A percentile compares a stretch with the other conserved stretches of the same genome.
Evolutionary conservation across 2,888 invertebrate species (phyloP).

Genomic region (Stenoptilia bipunctidactyla): DNA sequence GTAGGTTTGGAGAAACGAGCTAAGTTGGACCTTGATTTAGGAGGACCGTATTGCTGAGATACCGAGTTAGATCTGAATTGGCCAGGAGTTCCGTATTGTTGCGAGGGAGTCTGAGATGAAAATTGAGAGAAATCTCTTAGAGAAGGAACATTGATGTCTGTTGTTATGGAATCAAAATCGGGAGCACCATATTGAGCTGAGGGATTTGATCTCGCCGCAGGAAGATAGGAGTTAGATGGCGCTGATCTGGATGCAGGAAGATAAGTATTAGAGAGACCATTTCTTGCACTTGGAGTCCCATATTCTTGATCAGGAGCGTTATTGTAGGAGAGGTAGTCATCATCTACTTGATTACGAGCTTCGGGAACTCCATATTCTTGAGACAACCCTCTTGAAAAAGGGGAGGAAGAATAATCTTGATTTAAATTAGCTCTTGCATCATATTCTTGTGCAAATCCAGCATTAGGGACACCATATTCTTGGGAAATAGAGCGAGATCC

Average conservation of each 20-base stretch:
- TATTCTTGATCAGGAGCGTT: constrained; percentile 24
- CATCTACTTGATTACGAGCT: constrained; percentile 1
- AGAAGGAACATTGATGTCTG: constrained; percentile 31
- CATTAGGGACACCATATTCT: constrained; percentile 19
- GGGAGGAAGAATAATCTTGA: background rate
- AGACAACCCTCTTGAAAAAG: constrained; percentile 30
- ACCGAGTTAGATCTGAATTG: constrained; percentile 18
- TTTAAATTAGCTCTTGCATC: constrained; percentile 26
- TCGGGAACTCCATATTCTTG: constrained; percentile 59
- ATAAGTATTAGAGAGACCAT: constrained; percentile 20
- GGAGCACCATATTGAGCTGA: constrained; percentile 27
- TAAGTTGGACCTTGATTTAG: constrained; percentile 17
- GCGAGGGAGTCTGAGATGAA: constrained; percentile 16
- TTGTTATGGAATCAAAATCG: constrained; percentile 30
- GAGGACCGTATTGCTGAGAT: constrained; percentile 35
- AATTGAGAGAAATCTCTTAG: constrained; percentile 21
- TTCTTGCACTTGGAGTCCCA: constrained; percentile 21
- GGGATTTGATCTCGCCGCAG: constrained; percentile 21
- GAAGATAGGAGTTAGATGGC: constrained; percentile 20
- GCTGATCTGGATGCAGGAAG: constrained; percentile 22
- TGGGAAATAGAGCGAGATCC: constrained; percentile 11
- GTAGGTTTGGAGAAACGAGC: constrained; percentile 27
- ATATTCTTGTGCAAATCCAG: no score
- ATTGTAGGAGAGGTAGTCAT: constrained; percentile 19
- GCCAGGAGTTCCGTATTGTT: constrained; percentile 27